These are phyloP conservation scores for Eurytoma californica DNA, from an alignment of 2,888 invertebrate genomes.

Conservation along the genomic window DNA sequence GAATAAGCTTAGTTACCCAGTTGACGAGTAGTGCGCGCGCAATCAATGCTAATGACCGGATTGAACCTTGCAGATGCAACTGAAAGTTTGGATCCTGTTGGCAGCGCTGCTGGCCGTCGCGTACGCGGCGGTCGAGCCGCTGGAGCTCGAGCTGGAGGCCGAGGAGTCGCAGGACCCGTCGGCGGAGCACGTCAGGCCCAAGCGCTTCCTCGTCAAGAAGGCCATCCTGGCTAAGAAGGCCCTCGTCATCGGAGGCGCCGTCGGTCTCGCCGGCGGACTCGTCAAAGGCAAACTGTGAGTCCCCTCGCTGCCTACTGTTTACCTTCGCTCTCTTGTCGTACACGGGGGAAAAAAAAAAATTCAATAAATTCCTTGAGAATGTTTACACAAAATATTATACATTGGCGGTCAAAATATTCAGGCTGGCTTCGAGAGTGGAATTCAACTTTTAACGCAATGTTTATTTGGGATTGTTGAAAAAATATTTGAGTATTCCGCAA, in stretches of 20 bases:
- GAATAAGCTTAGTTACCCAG: too few species aligned
- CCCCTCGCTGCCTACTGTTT: too few species aligned
- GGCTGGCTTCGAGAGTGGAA: too few species aligned
- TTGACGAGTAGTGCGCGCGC: too few species aligned
- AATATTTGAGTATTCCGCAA: too few species aligned
- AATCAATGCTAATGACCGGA: background rate
- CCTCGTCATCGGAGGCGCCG: conserved; percentile 60
- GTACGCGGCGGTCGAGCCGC: conserved; percentile 49
- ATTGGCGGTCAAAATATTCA: too few species aligned
- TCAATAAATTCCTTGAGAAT: too few species aligned
- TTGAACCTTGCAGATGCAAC: conserved; percentile 58
- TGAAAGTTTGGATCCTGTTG: conserved; percentile 55
- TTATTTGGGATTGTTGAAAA: too few species aligned
- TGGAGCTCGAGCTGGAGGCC: conserved; percentile 20
- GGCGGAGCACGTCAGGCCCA: conserved; percentile 53
- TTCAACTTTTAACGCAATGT: too few species aligned
- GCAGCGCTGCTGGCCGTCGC: conserved; percentile 58
- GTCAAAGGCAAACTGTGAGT: conserved; percentile 63
- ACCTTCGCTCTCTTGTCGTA: too few species aligned
- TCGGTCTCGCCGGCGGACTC: conserved; percentile 59
- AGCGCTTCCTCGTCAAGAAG: conserved; percentile 61
- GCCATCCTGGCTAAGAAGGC: conserved; percentile 63
- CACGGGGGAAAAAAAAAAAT: too few species aligned
- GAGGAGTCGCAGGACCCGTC: conserved; percentile 7
- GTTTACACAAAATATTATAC: too few species aligned